Percentiles rank a stretch among this genome's conserved stretches.
phyloP scores from a whole-genome alignment of 1,140 invertebrate genomes.

The Chrysoperla carnea region DNA sequence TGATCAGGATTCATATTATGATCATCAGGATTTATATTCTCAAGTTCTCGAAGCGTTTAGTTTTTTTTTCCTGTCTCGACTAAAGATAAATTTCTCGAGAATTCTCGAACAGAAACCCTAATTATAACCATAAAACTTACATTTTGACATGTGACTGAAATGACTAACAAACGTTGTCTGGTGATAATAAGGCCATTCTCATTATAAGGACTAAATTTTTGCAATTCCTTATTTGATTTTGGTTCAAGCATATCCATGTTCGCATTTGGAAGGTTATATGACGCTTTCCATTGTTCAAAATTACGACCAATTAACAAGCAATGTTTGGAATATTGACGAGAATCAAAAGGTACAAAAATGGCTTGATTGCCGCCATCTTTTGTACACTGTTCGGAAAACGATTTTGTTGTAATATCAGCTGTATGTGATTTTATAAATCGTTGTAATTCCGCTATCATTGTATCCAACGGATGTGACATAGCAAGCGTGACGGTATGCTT shows the following conservation, averaged over 20 bases:
- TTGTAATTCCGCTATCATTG: conserved; percentile 35
- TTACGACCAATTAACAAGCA: conserved; percentile 44
- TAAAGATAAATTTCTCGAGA: no score
- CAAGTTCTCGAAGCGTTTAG: no score
- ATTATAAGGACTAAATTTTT: conserved; percentile 36
- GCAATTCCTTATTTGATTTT: conserved; percentile 31
- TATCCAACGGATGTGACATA: conserved; percentile 27
- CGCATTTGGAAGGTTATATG: conserved; percentile 12
- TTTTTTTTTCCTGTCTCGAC: no score
- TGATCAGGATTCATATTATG: no score
- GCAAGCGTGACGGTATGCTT: conserved; percentile 27
- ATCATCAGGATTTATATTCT: no score
- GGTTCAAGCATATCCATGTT: conserved; percentile 21
- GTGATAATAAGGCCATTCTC: conserved; percentile 34
- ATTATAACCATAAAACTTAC: conserved; percentile 33
- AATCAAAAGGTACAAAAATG: conserved; percentile 28
- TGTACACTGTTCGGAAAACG: conserved; percentile 19
- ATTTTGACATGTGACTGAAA: conserved; percentile 35
- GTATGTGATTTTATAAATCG: conserved; percentile 26
- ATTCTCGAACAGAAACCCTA: no score
- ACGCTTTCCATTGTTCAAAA: conserved; percentile 41
- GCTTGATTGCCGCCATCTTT: conserved; percentile 13
- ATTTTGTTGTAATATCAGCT: conserved; percentile 22
- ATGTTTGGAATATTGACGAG: conserved; percentile 21
- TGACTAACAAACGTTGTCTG: conserved; percentile 44